These are phyloP conservation scores for Adelosebastes latens DNA, from an alignment of 2,797 vertebrate genomes.

Conservation along the genomic window DNA sequence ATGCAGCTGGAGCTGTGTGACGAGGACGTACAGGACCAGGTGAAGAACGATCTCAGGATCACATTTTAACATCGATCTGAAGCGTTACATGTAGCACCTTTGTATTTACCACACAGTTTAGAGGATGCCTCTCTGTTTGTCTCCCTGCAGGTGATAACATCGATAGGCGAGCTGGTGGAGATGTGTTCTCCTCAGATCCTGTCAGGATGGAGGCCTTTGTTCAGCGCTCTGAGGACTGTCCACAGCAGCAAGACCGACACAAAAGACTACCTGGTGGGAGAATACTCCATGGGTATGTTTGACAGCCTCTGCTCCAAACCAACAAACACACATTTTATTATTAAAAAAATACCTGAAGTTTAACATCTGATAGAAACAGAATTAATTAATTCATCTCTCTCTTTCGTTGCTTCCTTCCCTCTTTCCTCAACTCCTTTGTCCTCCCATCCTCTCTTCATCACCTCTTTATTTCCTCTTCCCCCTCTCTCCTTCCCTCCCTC, in stretches of 20 bases:
- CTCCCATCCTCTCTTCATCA: neutral
- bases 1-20: constrained; percentile 98
- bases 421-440: too few species aligned
- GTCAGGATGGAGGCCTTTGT: constrained; percentile 96
- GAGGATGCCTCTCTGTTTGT: too few species aligned
- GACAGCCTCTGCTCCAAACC: neutral
- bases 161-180: constrained; percentile 96
- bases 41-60: constrained; percentile 22
- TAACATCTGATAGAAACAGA: neutral
- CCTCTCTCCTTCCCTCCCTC: too few species aligned
- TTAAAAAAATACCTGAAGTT: neutral
- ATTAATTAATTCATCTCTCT: fast-evolving
- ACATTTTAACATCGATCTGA: neutral
- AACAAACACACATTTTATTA: too few species aligned
- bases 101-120: neutral
- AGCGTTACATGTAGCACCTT: neutral
- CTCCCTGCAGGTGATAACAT: constrained; percentile 89
- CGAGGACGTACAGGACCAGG: constrained; percentile 98
- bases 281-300: constrained; percentile 91
- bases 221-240: constrained; percentile 95
- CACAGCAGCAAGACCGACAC: constrained; percentile 91
- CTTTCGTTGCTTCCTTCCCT: too few species aligned
- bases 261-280: constrained; percentile 94
- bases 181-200: constrained; percentile 95
- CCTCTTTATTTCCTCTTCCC: too few species aligned